Conservation (phyloP, 2,888 invertebrate genomes). For the Heteromyza rotundicornis region DNA sequence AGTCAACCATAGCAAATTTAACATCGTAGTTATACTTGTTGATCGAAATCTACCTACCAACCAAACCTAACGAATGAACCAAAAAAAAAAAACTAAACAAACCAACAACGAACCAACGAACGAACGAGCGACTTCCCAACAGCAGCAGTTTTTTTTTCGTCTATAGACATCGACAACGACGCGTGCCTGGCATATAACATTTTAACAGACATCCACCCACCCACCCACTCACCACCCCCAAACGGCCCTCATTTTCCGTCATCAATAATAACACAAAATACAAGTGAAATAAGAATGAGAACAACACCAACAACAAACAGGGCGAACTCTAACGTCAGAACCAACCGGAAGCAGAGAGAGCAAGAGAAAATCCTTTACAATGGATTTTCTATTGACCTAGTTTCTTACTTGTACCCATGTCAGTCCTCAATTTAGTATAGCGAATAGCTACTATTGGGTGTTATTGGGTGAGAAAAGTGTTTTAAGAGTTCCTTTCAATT, state of each 20-base stretch:
- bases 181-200: constrained; percentile 27
- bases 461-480: neutral
- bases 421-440: constrained; percentile 10
- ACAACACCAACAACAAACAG: constrained; percentile 5
- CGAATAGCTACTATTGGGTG: neutral
- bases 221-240: constrained; percentile 31
- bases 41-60: constrained; percentile 4
- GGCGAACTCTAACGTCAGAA: neutral
- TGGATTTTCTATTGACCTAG: constrained; percentile 49
- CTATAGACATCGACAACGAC: neutral
- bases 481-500: neutral
- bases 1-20: constrained; percentile 17
- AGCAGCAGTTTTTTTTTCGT: neutral
- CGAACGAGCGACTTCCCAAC: neutral
- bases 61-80: neutral
- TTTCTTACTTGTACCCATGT: constrained; percentile 27
- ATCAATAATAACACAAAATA: constrained; percentile 3
- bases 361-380: constrained; percentile 40
- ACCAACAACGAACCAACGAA: neutral
- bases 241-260: too few relatives aligned
- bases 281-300: constrained; percentile 7
- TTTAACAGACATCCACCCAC: constrained; percentile 30
- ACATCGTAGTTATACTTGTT: constrained; percentile 13
- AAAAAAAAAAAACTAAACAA: neutral
- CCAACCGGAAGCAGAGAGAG: constrained; percentile 10